Base-by-base conservation (phyloP, 2,888 invertebrate genomes). In the Rhynchonema sp. region DNA sequence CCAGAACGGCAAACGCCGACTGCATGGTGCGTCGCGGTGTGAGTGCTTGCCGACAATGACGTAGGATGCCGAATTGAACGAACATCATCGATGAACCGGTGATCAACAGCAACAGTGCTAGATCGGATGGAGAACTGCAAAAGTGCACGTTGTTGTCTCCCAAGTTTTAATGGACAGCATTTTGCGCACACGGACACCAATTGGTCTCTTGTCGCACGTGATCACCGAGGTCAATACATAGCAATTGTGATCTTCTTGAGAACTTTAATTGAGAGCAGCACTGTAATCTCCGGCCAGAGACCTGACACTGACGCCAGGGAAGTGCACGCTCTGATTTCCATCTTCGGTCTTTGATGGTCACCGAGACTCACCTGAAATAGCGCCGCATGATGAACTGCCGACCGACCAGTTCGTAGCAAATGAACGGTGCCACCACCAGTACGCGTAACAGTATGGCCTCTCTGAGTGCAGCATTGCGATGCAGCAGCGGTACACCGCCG, bases 351-450 rank as follows among this genome's bases (percentile, higher is more conserved):
- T n/a, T n/a, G n/a, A n/a, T n/a, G 38, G 66, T 66, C 62, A 72
- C 71, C 57, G 65, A 67, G 56, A 71, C 66, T 61, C 66, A 67
- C 61, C 66, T 64, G 70, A 70, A 69, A 64, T 65, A 69, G 57
- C 68, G 63, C 46, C 70, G 67, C 59, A 71, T 66, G 53, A 72
- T 63, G 65, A 70, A 72, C 65, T 71, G 72, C 28, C 71, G 65
- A 0, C 69, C 67, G 61, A 71, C 69, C 65, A 71, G 66, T 61
- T 71, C 71, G 62, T 69, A 72, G 63, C 70, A 69, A 20, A 71
- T 70, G 64, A 69, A 68, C 55, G 71, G 66, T 26, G 67, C 65
- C 46, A 72, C 67, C 46, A 71, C 63, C 29, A 71, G 63, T n/a
- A 63, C 65, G n/a, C 69, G 66, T 30, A 60, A 23, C 6, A 1